phyloP scores from a whole-genome alignment of 64 coral and sea anemone species.

The Pocillopora verrucosa region DNA sequence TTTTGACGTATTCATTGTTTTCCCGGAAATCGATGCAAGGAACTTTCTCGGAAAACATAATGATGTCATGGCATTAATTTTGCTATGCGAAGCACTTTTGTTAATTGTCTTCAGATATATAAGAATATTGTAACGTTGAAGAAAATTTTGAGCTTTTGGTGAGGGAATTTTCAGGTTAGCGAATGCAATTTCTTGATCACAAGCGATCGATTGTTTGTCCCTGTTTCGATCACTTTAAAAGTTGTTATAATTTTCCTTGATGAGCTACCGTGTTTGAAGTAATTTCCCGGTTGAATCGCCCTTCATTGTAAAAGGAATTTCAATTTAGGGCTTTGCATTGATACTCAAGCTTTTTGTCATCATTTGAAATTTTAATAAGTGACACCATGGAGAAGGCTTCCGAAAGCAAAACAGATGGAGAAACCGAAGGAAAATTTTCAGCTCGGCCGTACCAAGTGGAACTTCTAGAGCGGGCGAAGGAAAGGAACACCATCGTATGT shows the following conservation, averaged over 20 bases:
- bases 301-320: too few relatives aligned
- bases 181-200: not conserved
- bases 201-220: too few relatives aligned
- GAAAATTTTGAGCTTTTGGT: not conserved
- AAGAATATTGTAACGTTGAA: not conserved
- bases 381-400: slow-evolving; percentile 1
- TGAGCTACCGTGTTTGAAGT: too few relatives aligned
- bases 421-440: not conserved
- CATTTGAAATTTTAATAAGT: not conserved
- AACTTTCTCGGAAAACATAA: not conserved
- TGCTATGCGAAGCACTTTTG: not conserved
- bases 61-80: too few relatives aligned
- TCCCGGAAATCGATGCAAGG: not conserved
- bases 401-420: not conserved
- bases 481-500: slow-evolving; percentile 87
- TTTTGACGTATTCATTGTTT: not conserved
- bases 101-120: not conserved
- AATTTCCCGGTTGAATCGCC: too few relatives aligned
- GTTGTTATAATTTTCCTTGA: too few relatives aligned
- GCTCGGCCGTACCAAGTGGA: slow-evolving; percentile 88
- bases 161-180: not conserved
- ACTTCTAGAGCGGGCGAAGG: slow-evolving; percentile 59
- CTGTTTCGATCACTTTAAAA: too few relatives aligned
- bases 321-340: too few relatives aligned
- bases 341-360: not conserved